Percentiles rank a stretch among this genome's conserved stretches.
These are phyloP conservation scores for Micromesistius poutassou DNA, from an alignment of 2,797 vertebrate genomes.

Conservation along the genomic window DNA sequence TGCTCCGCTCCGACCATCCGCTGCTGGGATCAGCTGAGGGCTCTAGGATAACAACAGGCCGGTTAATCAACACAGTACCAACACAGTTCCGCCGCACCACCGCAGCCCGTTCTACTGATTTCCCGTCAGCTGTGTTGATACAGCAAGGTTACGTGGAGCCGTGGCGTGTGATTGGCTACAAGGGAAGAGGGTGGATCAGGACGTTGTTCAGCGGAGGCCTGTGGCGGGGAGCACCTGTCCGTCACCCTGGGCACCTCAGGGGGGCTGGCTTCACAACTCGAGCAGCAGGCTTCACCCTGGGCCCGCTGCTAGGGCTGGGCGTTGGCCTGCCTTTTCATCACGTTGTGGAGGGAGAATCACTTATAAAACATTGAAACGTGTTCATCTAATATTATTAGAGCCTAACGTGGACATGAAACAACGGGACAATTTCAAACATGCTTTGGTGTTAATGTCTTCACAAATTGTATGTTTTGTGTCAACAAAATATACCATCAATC, in stretches of 20 bases:
- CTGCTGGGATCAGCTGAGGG: background rate
- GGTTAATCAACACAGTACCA: no score
- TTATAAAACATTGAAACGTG: background rate
- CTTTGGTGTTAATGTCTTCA: background rate
- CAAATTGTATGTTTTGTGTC: background rate
- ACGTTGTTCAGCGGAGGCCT: background rate
- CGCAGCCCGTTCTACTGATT: background rate
- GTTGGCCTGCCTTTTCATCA: background rate
- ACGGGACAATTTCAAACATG: background rate
- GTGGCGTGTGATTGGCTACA: background rate
- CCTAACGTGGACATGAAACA: background rate
- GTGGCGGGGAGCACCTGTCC: background rate
- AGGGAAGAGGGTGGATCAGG: background rate
- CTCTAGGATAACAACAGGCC: no score
- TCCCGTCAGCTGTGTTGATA: background rate
- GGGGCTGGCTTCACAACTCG: background rate
- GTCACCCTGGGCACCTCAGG: background rate
- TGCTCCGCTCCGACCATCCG: no score
- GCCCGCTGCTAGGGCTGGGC: background rate
- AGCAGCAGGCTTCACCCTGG: conserved; percentile 1
- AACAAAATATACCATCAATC: background rate
- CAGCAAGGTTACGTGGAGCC: background rate
- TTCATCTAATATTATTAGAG: background rate
- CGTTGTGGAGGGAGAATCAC: background rate
- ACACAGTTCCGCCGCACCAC: background rate